Base-by-base conservation (phyloP, 2,113 vertebrate species). In the Gopherus evgoodei region DNA sequence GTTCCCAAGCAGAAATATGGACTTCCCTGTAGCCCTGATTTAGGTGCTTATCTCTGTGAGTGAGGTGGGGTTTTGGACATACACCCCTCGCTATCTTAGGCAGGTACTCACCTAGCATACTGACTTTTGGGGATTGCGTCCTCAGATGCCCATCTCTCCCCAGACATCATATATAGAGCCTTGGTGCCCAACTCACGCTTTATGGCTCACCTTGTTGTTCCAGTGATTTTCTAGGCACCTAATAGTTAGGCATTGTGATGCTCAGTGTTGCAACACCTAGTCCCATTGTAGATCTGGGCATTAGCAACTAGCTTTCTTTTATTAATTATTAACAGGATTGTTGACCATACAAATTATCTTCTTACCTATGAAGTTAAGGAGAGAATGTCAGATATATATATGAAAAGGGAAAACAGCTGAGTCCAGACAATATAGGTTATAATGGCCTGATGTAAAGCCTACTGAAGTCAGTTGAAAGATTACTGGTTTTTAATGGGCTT, bases 281-380 rank as follows among this genome's bases (percentile, higher is more conserved):
- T n/a, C 31, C 62, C 62, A n/a, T n/a, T n/a, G 16, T 65, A 31
- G 62, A n/a, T 65, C 62, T n/a, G 16, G 29, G 62, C 6, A n/a
- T 69, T n/a, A 88, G 52, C 90, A 92, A 93, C 83, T 90, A 86
- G 79, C 49, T 31, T 81, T 84, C 76, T 75, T 88, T 1, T 90
- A 49, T 54, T 94, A 38, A n/a, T 79, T 89, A 91, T 93, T 91
- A 88, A 94, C 29, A 90, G 52, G 69, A 24, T 87, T 54, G 29
- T 52, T 82, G 82, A 80, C 59, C 78, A 76, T 91, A 76, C 14
- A 84, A 29, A 69, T 27, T 62, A 44, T 62, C 90, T 93, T 89
- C 80, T 90, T 75, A 90, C 13, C 79, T 84, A 56, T 69, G 91
- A 53, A 94, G 21, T 76, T 44, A 24, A 42, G 11, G 21, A 44